Evolutionary conservation across 2,113 vertebrate species (phyloP).

Genomic region (Nesoenas mayeri): DNA sequence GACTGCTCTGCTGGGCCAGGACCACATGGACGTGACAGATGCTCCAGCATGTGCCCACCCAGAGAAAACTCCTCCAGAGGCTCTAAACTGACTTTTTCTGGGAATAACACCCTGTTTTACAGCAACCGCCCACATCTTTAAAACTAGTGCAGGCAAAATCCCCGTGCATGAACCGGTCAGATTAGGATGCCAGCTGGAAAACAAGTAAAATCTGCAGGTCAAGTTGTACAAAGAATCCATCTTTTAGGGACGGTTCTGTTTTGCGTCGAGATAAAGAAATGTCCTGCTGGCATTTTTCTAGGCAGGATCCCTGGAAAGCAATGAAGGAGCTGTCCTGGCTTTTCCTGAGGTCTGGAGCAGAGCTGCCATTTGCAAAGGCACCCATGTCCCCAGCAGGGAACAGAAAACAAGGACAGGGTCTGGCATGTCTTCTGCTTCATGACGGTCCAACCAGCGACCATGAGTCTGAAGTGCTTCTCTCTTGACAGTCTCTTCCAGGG

Average conservation of each 20-base stretch:
- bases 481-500: not conserved
- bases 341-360: not conserved
- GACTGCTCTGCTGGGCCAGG: not conserved
- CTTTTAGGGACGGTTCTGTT: not conserved
- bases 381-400: not conserved
- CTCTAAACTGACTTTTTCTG: not conserved
- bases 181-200: not conserved
- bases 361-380: not conserved
- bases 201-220: not conserved
- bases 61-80: not conserved
- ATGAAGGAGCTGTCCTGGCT: not conserved
- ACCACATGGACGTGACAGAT: accelerated
- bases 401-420: not conserved
- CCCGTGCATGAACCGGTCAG: accelerated
- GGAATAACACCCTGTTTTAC: not conserved
- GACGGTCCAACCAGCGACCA: not conserved
- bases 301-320: not conserved
- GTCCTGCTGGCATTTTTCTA: not conserved
- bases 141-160: not conserved
- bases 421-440: not conserved
- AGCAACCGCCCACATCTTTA: not conserved
- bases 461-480: not conserved
- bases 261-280: not conserved
- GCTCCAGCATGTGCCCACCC: not conserved
- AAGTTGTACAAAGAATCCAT: not conserved